These are phyloP conservation scores for Brachionus koreanus DNA, from an alignment of 1,140 invertebrate genomes.

Conservation along the genomic window DNA sequence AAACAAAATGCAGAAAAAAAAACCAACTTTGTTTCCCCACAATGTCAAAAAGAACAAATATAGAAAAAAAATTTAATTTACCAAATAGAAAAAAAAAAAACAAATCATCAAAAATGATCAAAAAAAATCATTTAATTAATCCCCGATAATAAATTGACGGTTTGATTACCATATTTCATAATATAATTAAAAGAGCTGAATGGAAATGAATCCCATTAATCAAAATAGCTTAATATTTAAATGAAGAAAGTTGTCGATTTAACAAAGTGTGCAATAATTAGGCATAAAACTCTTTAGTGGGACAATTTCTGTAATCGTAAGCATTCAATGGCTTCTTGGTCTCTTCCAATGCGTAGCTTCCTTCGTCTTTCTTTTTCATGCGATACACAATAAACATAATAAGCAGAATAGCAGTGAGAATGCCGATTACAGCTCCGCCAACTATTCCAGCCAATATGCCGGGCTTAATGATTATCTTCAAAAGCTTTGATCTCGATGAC, in stretches of 20 bases:
- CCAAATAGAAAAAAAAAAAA: neutral
- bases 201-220: neutral
- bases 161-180: neutral
- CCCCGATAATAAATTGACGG: neutral
- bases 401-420: constrained; percentile 91
- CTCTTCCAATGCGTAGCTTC: constrained; percentile 93
- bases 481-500: neutral
- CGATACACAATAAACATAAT: constrained; percentile 98
- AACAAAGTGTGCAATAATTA: constrained; percentile 61
- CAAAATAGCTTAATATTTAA: neutral
- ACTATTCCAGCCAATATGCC: constrained; percentile 92
- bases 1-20: neutral
- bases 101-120: neutral
- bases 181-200: neutral
- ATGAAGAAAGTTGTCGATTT: no score
- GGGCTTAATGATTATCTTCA: constrained; percentile 79
- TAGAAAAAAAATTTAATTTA: neutral
- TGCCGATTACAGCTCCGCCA: constrained; percentile 90
- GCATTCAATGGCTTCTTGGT: constrained; percentile 84
- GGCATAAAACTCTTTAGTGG: constrained; percentile 88
- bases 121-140: neutral
- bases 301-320: constrained; percentile 82
- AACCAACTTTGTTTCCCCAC: neutral
- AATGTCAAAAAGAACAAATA: neutral
- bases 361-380: constrained; percentile 99